A percentile compares a stretch with the other conserved stretches of the same genome.
These are phyloP conservation scores for Trachelus iudaicus DNA, from an alignment of 2,888 invertebrate genomes.

Conservation along the genomic window DNA sequence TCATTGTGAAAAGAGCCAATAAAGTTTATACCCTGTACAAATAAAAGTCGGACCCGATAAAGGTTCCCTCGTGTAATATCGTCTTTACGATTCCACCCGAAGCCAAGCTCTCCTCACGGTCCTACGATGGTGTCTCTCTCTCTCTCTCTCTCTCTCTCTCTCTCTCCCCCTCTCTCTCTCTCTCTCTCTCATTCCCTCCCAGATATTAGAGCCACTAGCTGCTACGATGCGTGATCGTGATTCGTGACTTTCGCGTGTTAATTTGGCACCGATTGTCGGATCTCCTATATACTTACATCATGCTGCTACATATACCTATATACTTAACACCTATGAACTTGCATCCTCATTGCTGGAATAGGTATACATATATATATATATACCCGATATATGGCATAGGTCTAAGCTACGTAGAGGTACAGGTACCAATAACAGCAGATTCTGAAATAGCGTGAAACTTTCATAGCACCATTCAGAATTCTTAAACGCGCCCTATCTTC, in stretches of 20 bases:
- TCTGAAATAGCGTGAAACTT: too few species aligned
- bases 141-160: not conserved
- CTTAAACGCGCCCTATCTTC: too few species aligned
- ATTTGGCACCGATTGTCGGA: conserved; percentile 28
- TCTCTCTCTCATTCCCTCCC: not conserved
- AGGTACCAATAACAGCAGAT: too few species aligned
- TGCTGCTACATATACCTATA: conserved; percentile 19
- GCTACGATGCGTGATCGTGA: conserved; percentile 14
- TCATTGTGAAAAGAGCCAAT: too few species aligned
- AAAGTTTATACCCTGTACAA: too few species aligned
- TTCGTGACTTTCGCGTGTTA: conserved; percentile 31
- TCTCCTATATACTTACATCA: conserved; percentile 27
- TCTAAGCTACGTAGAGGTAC: too few species aligned
- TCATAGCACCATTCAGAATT: too few species aligned
- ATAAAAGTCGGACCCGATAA: too few species aligned
- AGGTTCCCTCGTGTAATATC: too few species aligned
- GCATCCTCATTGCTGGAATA: conserved; percentile 11
- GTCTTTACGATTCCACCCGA: not conserved
- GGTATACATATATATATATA: too few species aligned
- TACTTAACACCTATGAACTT: conserved; percentile 31
- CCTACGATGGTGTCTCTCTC: not conserved
- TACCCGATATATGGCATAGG: too few species aligned
- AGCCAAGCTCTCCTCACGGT: not conserved
- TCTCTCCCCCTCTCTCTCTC: not conserved
- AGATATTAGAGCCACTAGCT: too few species aligned